Base-by-base conservation (phyloP, 2,113 vertebrate genomes). In the Equus przewalskii region DNA sequence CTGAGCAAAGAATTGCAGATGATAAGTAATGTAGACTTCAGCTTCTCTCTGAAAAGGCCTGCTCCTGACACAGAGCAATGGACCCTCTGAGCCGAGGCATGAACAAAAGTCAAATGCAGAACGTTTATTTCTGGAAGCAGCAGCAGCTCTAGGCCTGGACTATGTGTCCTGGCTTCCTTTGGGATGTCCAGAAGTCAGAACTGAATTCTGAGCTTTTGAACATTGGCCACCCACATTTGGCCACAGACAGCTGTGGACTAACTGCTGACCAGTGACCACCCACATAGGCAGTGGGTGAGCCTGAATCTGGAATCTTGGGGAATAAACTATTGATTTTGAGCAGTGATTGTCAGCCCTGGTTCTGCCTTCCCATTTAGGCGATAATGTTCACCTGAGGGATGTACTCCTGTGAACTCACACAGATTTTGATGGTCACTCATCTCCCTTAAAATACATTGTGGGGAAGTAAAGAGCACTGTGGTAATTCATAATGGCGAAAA, bases 141-240 rank as follows among this genome's bases (percentile, higher is more conserved):
- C 80, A 49, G 41, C 60, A 78, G 26, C 56, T 78, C 6, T 46
- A 21, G 65, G 54, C 21, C 80, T 80, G 19, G 30, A 69, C 56
- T n/a, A 0, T 30, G 46, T 36, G 85, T 21, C 41, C 69, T 94
- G 36, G n/a, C 19, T 75, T 79, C 76, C 72, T 89, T 16, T 65
- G 41, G 56, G 64, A 83, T 78, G 16, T 62, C 64, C 44, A 56
- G 83, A 89, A 62, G 88, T 79, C 33, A 81, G 73, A 79, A 65
- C 16, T 46, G 78, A 65, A 33, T 80, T 96, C 69, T 18, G 24
- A 93, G 65, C 46, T 85, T 75, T 90, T 91, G 73, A 82, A 81
- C 46, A 28, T 14, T 36, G 46, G 51, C 54, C 12, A 78, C 28
- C 83, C 18, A 30, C n/a, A 60, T 87, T 64, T 78, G 80, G 54